These are phyloP conservation scores for Gambusia affinis DNA, from an alignment of 2,113 vertebrate species.

Conservation along the genomic window DNA sequence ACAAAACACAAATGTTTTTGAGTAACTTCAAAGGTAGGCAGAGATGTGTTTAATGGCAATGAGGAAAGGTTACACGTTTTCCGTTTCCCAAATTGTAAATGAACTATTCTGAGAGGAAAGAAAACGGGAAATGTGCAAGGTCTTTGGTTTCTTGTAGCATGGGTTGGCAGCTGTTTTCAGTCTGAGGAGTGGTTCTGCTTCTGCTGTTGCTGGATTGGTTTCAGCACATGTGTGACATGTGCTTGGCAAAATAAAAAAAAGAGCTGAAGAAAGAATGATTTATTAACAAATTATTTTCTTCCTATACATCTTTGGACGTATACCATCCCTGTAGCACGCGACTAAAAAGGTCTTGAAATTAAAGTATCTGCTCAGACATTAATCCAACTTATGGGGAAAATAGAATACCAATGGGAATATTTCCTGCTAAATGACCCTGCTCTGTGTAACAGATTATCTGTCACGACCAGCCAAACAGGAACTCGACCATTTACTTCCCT, in stretches of 20 bases:
- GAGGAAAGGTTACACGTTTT: not conserved
- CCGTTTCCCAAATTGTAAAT: not conserved
- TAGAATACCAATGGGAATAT: not conserved
- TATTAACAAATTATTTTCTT: not conserved
- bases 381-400: not conserved
- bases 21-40: not conserved
- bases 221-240: not conserved
- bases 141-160: not conserved
- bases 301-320: not conserved
- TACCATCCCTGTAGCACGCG: not conserved
- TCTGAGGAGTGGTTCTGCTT: not conserved
- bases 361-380: not conserved
- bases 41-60: not conserved
- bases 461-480: slow-evolving; percentile 10
- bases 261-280: not conserved
- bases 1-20: slow-evolving; percentile 9
- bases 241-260: not conserved
- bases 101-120: not conserved
- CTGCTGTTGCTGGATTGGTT: not conserved
- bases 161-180: not conserved
- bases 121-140: not conserved
- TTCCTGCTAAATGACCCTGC: not conserved
- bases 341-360: slow-evolving; percentile 4
- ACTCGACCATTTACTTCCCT: not conserved
- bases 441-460: not conserved